Base-by-base conservation (phyloP, 2,797 vertebrate species). In the Fistularia tabacaria region DNA sequence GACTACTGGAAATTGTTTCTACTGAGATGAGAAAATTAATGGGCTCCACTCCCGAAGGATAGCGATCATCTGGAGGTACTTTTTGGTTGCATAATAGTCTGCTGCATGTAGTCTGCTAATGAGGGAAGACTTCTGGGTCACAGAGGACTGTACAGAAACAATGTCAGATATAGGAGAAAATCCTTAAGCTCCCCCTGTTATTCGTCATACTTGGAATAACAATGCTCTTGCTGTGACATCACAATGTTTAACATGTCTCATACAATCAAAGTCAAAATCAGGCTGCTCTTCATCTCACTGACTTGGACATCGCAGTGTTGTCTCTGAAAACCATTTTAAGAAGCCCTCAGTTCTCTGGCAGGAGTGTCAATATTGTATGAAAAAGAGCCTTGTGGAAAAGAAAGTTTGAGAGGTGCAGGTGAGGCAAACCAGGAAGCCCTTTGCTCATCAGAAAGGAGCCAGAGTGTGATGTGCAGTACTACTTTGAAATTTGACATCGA, bases 81-180 rank as follows among this genome's bases (percentile, higher is more conserved):
- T 68, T 57, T 38, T 45, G 49, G 44, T 62, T 73, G 40, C 49
- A 14, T 52, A 54, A 62, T 51, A 7, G 48, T 56, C 49, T 53
- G 59, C 52, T 54, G 13, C 14, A 25, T 14, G 48, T n/a, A 36
- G 54, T 47, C 38, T 38, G 46, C 14, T 65, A 59, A 63, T 50
- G 54, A 65, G 37, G 46, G n/a, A 59, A 38, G 46, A 42, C 42
- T 38, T 15, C 43, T 37, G 42, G 64, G 67, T 66, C 42, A 52
- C 42, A 50, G 38, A 64, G 39, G 47, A 72, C 38, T 45, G 42
- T 39, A 54, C 38, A 41, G n/a, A n/a, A 59, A 59, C 57, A 12
- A 41, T 14, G 37, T 54, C 15, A n/a, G 39, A 65, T 59, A 50
- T 41, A 64, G 49, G 66, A 61, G 64, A 64, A 59, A 70, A 49